Base-by-base conservation (phyloP, 2,113 vertebrate species). In the Ochotona princeps region DNA sequence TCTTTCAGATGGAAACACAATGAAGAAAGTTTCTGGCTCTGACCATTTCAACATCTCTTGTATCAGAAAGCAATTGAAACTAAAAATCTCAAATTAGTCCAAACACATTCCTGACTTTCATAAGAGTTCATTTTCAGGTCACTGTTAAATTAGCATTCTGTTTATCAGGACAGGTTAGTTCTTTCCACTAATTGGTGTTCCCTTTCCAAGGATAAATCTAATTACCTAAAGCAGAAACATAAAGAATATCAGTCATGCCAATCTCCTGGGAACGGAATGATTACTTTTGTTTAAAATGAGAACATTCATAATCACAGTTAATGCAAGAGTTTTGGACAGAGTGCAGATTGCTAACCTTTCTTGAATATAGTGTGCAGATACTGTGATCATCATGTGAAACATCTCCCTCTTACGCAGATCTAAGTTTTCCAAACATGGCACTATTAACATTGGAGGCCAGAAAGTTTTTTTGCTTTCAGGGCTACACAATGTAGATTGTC, bases 101-200 rank as follows among this genome's bases (percentile, higher is more conserved):
- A 93, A 92, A 93, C 72, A 90, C 89, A 92, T 95, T 91, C 91
- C 75, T 95, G 92, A 89, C 73, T 89, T 97, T 93, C 60, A 30
- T n/a, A 90, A 94, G 54, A 38, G 92, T 96, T 97, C 92, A 90
- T 35, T 70, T 87, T 84, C 26, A 83, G 94, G 95, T 94, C 89
- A 91, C 14, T 85, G 92, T 44, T 87, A 93, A 94, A 95, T 96
- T 86, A 94, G 49, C 70, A 78, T 90, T 85, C 49, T 74, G 25
- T 82, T 92, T 95, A 91, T 92, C 87, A 89, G 81, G 87, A 75
- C 87, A 94, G 81, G 35, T 93, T 83, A n/a, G 66, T 87, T 57
- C 35, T 91, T 87, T 32, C 87, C 60, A 91, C 86, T 97, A 87
- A 91, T 67, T 73, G 51, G 73, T 76, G 15, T 92, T 93, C 82